These are phyloP conservation scores for Urosaurus nigricauda DNA, from an alignment of 2,797 vertebrate species.

Conservation along the genomic window DNA sequence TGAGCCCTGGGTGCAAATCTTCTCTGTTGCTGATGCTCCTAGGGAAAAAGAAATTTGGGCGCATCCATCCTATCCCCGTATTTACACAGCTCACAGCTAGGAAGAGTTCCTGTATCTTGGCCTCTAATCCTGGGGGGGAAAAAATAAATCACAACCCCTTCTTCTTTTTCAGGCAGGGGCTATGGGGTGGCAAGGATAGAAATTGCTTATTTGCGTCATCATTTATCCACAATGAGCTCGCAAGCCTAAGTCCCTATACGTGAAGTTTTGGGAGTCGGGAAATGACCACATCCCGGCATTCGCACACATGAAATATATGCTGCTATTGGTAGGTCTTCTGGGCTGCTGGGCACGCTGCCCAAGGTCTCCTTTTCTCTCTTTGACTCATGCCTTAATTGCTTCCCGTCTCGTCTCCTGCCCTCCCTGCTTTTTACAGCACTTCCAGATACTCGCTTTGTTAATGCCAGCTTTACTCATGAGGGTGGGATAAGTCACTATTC, in stretches of 20 bases:
- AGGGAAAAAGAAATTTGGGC: no score
- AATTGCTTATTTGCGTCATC: background rate
- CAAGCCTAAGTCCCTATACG: background rate
- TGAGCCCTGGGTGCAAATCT: no score
- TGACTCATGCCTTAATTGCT: constrained; percentile 24
- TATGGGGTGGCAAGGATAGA: no score
- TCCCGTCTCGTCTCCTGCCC: constrained; percentile 2
- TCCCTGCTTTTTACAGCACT: background rate
- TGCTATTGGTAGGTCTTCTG: background rate
- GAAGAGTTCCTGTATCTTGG: no score
- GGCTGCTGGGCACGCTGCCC: background rate
- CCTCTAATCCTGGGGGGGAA: background rate
- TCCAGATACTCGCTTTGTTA: background rate
- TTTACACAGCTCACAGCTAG: no score
- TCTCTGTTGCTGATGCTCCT: no score
- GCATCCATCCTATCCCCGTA: no score
- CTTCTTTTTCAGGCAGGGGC: background rate
- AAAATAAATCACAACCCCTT: background rate
- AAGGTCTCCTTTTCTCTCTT: background rate
- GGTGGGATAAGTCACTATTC: no score
- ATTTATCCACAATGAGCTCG: background rate
- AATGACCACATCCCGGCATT: background rate
- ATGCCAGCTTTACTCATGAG: no score
- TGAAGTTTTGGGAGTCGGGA: background rate
- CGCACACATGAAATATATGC: no score